phyloP scores from a whole-genome alignment of 2,113 vertebrate genomes.

The Stegostoma tigrinum region DNA sequence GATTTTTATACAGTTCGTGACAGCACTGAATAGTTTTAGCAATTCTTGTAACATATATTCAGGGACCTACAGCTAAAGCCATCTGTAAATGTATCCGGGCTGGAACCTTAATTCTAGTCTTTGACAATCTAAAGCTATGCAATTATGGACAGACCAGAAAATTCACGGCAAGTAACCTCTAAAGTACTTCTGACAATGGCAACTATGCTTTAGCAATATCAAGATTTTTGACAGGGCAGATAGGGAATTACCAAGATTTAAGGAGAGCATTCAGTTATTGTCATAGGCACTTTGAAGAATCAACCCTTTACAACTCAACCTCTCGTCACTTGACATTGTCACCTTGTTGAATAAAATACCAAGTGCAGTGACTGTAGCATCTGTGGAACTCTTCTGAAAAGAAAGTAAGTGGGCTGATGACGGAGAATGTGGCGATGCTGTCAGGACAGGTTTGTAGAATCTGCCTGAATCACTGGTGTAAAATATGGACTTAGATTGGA shows the following conservation, averaged over 20 bases:
- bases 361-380: neutral
- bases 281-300: neutral
- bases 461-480: neutral
- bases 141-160: neutral
- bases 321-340: conserved; percentile 27
- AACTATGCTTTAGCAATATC: neutral
- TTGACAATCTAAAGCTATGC: neutral
- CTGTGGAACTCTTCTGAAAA: neutral
- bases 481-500: neutral
- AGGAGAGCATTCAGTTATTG: neutral
- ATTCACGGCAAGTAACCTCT: neutral
- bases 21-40: neutral
- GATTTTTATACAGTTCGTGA: neutral
- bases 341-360: neutral
- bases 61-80: neutral
- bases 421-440: neutral
- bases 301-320: neutral
- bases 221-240: neutral
- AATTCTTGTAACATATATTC: neutral
- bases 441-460: neutral
- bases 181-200: neutral
- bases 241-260: neutral
- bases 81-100: neutral
- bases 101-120: neutral
- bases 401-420: neutral